A percentile compares a stretch with the other conserved stretches of the same genome.
phyloP scores from a whole-genome alignment of 2,797 vertebrate species.

The Sebastes taczanowskii region DNA sequence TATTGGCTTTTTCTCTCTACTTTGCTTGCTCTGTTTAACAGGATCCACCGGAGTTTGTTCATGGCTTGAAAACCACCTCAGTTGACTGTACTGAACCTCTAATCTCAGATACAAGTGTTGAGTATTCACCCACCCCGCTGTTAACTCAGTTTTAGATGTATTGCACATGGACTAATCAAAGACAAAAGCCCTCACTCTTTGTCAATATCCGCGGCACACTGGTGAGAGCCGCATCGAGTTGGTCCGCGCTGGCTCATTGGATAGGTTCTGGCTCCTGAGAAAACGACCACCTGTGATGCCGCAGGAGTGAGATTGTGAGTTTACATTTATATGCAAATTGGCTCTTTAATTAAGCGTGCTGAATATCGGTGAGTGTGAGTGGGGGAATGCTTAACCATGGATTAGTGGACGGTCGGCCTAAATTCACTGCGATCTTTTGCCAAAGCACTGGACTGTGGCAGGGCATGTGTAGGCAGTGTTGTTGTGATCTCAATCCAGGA shows the following conservation, averaged over 20 bases:
- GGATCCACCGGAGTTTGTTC: background rate
- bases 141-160: conserved; percentile 38
- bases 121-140: conserved; percentile 24
- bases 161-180: conserved; percentile 42
- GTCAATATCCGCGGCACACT: conserved; percentile 12
- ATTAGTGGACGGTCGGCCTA: conserved; percentile 36
- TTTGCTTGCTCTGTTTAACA: background rate
- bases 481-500: conserved; percentile 17
- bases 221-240: background rate
- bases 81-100: conserved; percentile 8
- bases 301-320: conserved; percentile 38
- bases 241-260: background rate
- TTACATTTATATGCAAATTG: conserved; percentile 75
- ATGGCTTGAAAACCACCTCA: conserved; percentile 2
- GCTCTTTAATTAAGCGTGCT: conserved; percentile 62
- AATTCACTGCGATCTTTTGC: conserved; percentile 43
- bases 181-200: conserved; percentile 32
- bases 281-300: conserved; percentile 55
- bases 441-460: conserved; percentile 26
- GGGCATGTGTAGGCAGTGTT: conserved; percentile 2
- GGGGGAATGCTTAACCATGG: conserved; percentile 39
- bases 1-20: background rate
- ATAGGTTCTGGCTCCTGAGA: conserved; percentile 36
- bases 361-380: conserved; percentile 35
- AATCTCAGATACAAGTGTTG: conserved; percentile 22